These are phyloP conservation scores for Acyrthosiphon pisum DNA, from an alignment of 1,140 invertebrate species.

Conservation along the genomic window DNA sequence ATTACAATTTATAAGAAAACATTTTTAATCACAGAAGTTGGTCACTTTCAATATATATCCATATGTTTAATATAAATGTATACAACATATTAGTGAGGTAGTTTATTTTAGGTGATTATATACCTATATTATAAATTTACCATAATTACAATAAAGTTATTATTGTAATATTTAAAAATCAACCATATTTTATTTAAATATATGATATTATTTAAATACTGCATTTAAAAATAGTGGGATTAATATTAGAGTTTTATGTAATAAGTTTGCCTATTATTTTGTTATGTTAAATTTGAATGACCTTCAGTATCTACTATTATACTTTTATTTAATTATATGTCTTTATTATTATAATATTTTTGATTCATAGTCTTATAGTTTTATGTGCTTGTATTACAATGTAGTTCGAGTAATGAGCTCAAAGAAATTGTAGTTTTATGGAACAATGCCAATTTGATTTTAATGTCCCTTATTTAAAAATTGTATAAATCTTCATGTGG, in stretches of 20 bases:
- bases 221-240: neutral
- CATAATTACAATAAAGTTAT: neutral
- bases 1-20: too few relatives aligned
- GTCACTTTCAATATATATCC: too few relatives aligned
- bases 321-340: neutral
- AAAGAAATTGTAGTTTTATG: slow-evolving; percentile 16
- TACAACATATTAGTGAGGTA: too few relatives aligned
- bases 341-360: neutral
- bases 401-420: neutral
- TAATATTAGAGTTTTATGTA: neutral
- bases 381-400: neutral
- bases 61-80: neutral
- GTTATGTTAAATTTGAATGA: neutral
- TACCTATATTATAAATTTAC: neutral
- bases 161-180: neutral
- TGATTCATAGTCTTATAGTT: neutral
- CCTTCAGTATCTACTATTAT: slow-evolving; percentile 1
- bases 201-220: neutral
- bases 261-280: neutral
- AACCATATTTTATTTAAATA: neutral
- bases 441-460: neutral
- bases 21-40: too few relatives aligned
- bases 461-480: neutral
- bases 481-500: neutral
- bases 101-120: too few relatives aligned